phyloP scores from a whole-genome alignment of 2,113 vertebrate species.

The Myotis lucifugus region DNA sequence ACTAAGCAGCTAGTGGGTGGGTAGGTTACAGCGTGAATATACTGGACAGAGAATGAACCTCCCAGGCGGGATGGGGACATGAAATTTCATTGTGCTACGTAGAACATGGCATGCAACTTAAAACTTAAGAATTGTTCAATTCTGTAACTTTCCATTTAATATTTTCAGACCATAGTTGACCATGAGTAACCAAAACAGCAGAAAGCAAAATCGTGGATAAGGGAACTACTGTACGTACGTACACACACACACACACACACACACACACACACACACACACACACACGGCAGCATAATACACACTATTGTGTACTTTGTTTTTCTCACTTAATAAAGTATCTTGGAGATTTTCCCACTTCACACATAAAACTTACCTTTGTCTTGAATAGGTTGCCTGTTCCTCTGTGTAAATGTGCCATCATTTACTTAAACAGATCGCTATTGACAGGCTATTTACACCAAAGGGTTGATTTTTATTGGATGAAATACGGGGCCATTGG shows the following conservation, averaged over 20 bases:
- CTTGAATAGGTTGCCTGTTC: background rate
- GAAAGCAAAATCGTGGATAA: background rate
- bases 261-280: background rate
- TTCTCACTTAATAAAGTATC: background rate
- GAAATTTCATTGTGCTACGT: background rate
- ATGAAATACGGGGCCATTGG: background rate
- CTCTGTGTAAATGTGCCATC: background rate
- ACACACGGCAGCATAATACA: background rate
- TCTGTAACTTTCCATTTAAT: background rate
- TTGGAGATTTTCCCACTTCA: conserved; percentile 8
- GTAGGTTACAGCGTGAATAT: background rate
- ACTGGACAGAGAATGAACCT: background rate
- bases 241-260: no score
- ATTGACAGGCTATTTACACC: background rate
- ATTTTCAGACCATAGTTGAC: background rate
- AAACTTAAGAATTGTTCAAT: background rate
- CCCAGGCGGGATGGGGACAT: background rate
- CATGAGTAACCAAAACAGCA: background rate
- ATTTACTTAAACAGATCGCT: background rate
- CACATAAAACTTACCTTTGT: background rate
- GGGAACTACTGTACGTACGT: background rate
- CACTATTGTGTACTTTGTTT: background rate
- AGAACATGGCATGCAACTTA: background rate
- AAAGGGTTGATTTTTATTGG: background rate
- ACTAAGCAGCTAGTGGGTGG: background rate